A percentile compares a stretch with the other conserved stretches of the same genome.
Conservation (phyloP, 2,797 vertebrate genomes). For the Cuniculus paca region DNA sequence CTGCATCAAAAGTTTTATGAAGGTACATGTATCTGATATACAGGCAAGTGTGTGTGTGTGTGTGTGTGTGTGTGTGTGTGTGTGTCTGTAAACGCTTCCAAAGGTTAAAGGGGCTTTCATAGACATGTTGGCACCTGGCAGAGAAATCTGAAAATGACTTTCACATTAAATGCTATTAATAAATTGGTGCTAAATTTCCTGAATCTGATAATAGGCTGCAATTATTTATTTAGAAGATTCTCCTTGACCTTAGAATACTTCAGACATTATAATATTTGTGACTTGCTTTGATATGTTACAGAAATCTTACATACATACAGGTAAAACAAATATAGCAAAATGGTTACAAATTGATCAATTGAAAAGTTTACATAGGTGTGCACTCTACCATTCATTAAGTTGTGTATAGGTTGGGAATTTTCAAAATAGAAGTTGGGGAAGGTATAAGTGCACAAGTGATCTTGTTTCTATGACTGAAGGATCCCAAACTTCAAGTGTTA, state of each 20-base stretch:
- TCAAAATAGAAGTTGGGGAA: conserved; percentile 38
- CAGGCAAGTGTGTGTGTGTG: not conserved
- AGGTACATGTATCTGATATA: not conserved
- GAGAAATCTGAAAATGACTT: conserved; percentile 30
- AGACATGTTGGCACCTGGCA: conserved; percentile 27
- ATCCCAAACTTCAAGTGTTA: conserved; percentile 30
- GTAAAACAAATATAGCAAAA: conserved; percentile 31
- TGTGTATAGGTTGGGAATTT: conserved; percentile 15
- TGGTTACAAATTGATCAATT: not conserved
- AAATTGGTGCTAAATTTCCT: conserved; percentile 40
- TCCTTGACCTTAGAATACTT: conserved; percentile 21
- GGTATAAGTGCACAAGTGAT: not conserved
- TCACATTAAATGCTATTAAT: not conserved
- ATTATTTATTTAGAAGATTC: not conserved
- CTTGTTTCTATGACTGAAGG: not conserved
- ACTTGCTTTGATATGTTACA: conserved; percentile 49
- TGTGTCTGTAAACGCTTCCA: not conserved
- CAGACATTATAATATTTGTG: not conserved
- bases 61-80: not conserved
- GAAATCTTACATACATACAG: not conserved
- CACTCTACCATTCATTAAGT: not conserved
- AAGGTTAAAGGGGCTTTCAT: not conserved
- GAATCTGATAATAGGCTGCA: not conserved
- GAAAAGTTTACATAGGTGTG: not conserved
- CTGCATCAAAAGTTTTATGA: conserved; percentile 31